Evolutionary conservation across 2,113 vertebrate genomes (phyloP).

Genomic region (Neotoma lepida): DNA sequence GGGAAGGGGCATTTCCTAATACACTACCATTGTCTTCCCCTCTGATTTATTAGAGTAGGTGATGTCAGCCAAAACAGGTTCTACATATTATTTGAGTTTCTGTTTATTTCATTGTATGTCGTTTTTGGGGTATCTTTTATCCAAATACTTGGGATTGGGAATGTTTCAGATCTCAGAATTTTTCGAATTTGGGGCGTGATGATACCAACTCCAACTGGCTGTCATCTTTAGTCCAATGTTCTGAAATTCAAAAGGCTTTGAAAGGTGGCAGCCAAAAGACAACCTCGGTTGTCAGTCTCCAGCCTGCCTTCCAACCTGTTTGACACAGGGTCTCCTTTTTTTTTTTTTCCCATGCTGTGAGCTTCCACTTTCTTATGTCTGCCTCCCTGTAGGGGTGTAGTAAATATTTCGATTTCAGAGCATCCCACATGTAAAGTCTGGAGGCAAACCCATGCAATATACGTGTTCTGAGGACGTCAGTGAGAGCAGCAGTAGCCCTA

Average conservation of each 20-base stretch:
- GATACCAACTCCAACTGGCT: neutral
- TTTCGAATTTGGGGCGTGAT: neutral
- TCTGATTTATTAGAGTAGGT: neutral
- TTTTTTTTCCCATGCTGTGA: neutral
- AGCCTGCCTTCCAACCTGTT: neutral
- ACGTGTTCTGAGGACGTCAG: neutral
- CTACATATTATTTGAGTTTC: neutral
- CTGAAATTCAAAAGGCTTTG: neutral
- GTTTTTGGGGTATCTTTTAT: neutral
- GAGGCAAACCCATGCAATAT: neutral
- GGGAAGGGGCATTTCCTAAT: neutral
- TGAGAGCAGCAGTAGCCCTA: neutral
- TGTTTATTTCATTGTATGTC: neutral
- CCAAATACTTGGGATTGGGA: neutral
- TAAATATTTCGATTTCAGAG: neutral
- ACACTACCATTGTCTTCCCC: neutral
- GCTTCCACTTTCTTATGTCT: neutral
- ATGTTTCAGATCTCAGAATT: neutral
- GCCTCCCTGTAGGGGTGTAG: neutral
- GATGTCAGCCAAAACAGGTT: neutral
- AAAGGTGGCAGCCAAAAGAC: neutral
- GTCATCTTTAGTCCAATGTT: neutral
- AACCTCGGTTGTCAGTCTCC: neutral
- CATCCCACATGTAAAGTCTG: neutral
- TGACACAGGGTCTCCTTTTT: neutral